Conservation (phyloP, 2,888 invertebrate species). For the Agrilus cyanescens region DNA sequence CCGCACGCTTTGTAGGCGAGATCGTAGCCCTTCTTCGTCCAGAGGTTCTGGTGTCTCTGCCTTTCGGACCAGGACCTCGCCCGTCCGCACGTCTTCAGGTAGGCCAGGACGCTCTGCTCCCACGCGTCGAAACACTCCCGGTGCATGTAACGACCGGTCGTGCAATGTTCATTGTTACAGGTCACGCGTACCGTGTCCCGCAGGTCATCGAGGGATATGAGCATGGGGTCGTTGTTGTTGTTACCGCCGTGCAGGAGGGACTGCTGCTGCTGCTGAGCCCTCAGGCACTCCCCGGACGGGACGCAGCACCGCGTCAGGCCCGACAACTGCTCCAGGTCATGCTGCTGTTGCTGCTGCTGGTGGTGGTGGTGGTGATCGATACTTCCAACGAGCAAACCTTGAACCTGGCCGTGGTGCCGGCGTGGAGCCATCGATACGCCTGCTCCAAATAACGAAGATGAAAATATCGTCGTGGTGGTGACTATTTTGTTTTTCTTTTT, state of each 20-base stretch:
- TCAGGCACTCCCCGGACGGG: slow-evolving; percentile 69
- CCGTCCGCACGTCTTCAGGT: slow-evolving; percentile 80
- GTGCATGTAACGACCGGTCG: slow-evolving; percentile 87
- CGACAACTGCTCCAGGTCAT: slow-evolving; percentile 20
- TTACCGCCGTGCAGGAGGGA: slow-evolving; percentile 5
- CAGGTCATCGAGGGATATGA: slow-evolving; percentile 54
- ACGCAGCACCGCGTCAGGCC: slow-evolving; percentile 64
- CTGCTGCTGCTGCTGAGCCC: slow-evolving; percentile 39
- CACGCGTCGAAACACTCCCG: slow-evolving; percentile 89
- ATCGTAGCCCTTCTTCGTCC: slow-evolving; percentile 98
- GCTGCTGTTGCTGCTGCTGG: slow-evolving; percentile 5
- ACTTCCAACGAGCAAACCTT: slow-evolving; percentile 23
- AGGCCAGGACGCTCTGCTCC: slow-evolving; percentile 81
- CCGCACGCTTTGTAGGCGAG: slow-evolving; percentile 90
- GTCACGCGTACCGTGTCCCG: slow-evolving; percentile 77
- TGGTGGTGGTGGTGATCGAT: slow-evolving; percentile 25
- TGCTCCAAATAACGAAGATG: too few relatives aligned
- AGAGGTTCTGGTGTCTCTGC: slow-evolving; percentile 86
- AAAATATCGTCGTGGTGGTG: background rate
- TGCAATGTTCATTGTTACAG: slow-evolving; percentile 91
- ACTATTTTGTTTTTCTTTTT: too few relatives aligned
- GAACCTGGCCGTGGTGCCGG: slow-evolving; percentile 39
- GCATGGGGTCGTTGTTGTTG: slow-evolving; percentile 33
- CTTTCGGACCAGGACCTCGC: slow-evolving; percentile 92
- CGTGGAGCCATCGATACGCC: slow-evolving; percentile 38